These are phyloP conservation scores for Xestia ashworthii DNA, from an alignment of 2,888 invertebrate genomes.

Conservation along the genomic window DNA sequence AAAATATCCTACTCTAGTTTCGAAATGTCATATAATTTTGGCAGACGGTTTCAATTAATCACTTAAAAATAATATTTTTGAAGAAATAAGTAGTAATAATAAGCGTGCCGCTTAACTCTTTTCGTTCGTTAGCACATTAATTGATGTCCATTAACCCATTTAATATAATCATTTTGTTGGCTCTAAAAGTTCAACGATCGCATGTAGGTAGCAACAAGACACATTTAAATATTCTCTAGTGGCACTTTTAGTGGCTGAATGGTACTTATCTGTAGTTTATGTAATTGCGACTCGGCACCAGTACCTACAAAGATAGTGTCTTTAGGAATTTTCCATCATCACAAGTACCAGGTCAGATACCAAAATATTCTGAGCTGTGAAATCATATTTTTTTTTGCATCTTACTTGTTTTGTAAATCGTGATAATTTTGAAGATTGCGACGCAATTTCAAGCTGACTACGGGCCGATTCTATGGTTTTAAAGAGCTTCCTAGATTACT, in stretches of 20 bases:
- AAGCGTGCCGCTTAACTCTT: neutral
- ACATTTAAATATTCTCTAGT: slow-evolving; percentile 21
- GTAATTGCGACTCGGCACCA: slow-evolving; percentile 33
- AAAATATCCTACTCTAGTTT: neutral
- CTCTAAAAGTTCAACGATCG: slow-evolving; percentile 46
- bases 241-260: slow-evolving; percentile 54
- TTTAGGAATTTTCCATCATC: slow-evolving; percentile 38
- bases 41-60: neutral
- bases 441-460: neutral
- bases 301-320: slow-evolving; percentile 47
- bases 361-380: slow-evolving; percentile 6
- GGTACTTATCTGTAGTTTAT: slow-evolving; percentile 48
- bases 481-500: neutral
- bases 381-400: slow-evolving; percentile 20
- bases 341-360: slow-evolving; percentile 42
- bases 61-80: neutral
- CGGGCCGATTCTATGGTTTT: neutral
- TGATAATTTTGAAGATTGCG: neutral
- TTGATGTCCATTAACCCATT: slow-evolving; percentile 34
- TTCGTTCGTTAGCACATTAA: slow-evolving; percentile 12
- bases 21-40: neutral
- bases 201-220: slow-evolving; percentile 36
- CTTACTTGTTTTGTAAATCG: neutral
- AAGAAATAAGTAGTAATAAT: neutral
- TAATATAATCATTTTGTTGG: slow-evolving; percentile 32